Percentiles rank a stretch among this genome's conserved stretches.
phyloP scores from a whole-genome alignment of 1,140 invertebrate genomes.

The Batillaria attramentaria region DNA sequence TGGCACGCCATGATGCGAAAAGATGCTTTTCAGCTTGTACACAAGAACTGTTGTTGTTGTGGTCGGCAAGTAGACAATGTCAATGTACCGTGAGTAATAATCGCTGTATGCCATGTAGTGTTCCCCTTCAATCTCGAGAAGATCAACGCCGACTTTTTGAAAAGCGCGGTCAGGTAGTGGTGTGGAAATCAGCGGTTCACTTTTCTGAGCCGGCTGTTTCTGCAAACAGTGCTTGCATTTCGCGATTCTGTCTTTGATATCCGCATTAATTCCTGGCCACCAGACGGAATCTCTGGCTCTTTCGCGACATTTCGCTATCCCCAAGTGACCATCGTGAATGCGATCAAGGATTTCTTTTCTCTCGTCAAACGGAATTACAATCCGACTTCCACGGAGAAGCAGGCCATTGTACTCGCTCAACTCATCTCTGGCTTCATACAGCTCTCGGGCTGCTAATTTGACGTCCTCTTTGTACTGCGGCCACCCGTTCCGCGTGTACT shows the following conservation, averaged over 20 bases:
- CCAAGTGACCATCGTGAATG: constrained; percentile 15
- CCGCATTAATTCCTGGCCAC: constrained; percentile 12
- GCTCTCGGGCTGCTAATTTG: neutral
- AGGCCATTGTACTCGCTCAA: neutral
- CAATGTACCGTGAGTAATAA: constrained; percentile 31
- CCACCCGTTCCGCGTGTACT: constrained; percentile 1
- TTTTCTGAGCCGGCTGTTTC: neutral
- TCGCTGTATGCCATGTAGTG: constrained; percentile 29
- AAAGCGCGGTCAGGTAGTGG: constrained; percentile 28
- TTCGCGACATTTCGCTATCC: neutral
- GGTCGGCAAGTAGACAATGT: neutral
- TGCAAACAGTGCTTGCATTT: constrained; percentile 1
- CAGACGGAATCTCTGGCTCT: constrained; percentile 1
- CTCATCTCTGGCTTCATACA: neutral
- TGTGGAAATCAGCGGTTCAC: constrained; percentile 24
- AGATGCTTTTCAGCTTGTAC: constrained; percentile 21
- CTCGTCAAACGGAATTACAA: neutral
- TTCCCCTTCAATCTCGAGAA: constrained; percentile 8
- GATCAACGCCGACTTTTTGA: constrained; percentile 26
- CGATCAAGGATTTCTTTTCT: neutral
- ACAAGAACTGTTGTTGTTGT: constrained; percentile 4
- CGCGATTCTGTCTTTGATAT: neutral
- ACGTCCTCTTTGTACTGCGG: constrained; percentile 17
- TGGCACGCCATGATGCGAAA: constrained; percentile 17
- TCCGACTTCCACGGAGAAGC: neutral